Base-by-base conservation (phyloP, 1,140 invertebrate genomes). In the Calliphora vicina region DNA sequence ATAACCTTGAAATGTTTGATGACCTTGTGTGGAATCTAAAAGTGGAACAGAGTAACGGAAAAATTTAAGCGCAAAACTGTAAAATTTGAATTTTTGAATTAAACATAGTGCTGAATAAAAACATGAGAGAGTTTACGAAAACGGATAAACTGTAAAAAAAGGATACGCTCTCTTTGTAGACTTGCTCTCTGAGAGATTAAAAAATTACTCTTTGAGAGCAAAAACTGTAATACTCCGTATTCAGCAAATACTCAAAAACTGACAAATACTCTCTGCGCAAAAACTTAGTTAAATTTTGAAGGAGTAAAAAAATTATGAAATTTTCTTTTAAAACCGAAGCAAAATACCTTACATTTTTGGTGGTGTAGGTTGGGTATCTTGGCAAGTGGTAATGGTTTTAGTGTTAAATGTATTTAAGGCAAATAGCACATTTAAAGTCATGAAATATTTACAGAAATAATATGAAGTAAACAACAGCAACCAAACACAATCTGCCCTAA, bases 1-100 rank as follows among this genome's bases (percentile, higher is more conserved):
- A 67, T 67, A 67, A 67, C 61, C 61, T 67, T 67, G 61, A 67
- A 67, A 67, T 67, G 20, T 67, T 67, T 23, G 20, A 67, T 67
- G 61, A 67, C 61, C 61, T 67, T 67, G 4, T 67, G 61, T 67
- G 61, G 61, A 67, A 9, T 23, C 1, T 67, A 67, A n/a, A n/a
- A n/a, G 50, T 57, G 50, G 6, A n/a, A n/a, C 5, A 57, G 5
- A 57, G 5, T 25, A 67, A 67, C 61, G 23, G 6, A 8, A 10
- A 23, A 67, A 23, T 25, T 67, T 8, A 6, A n/a, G 61, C 61
- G 61, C n/a, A 4, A 67, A 67, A 12, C 15, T 20, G 2, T 20
- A 67, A 25, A 67, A 10, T 67, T 67, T 67, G 20, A 67, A 67
- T 25, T 25, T 67, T 67, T 67, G 61, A 67, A 67, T 25, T 23